phyloP scores from a whole-genome alignment of 1,140 invertebrate species.

The Sycophila sp. region DNA sequence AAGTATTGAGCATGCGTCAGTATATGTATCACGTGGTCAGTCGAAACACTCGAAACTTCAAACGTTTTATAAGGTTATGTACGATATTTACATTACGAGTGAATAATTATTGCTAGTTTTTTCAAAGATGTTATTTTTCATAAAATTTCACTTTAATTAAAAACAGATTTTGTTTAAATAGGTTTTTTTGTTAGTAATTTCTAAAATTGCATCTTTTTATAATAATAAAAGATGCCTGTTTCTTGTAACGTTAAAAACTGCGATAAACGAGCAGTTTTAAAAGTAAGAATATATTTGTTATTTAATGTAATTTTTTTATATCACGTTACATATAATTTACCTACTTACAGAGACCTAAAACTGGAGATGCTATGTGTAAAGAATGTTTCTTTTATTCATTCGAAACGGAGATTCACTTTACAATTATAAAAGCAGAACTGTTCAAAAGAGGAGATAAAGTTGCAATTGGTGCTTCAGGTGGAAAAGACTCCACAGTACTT shows the following conservation, averaged over 20 bases:
- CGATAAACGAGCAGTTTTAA: slow-evolving; percentile 17
- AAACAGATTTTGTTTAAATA: neutral
- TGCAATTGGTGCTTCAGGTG: slow-evolving; percentile 96
- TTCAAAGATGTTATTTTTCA: no score
- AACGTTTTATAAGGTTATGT: no score
- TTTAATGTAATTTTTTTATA: neutral
- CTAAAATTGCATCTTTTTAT: no score
- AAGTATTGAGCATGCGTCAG: no score
- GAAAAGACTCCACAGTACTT: slow-evolving; percentile 99
- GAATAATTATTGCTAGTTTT: no score
- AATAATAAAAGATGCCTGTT: slow-evolving; percentile 22
- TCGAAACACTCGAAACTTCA: no score
- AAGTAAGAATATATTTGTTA: slow-evolving; percentile 17
- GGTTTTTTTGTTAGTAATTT: neutral
- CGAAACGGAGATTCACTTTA: slow-evolving; percentile 96
- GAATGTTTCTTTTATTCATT: slow-evolving; percentile 95
- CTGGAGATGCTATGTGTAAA: slow-evolving; percentile 91
- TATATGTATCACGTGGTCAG: no score
- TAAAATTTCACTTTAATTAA: neutral
- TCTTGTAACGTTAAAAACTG: slow-evolving; percentile 17
- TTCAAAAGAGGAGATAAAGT: slow-evolving; percentile 90
- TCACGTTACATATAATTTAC: neutral
- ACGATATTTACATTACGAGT: no score
- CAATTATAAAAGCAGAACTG: slow-evolving; percentile 85
- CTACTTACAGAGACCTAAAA: slow-evolving; percentile 83